Base-by-base conservation (phyloP, 2,113 vertebrate species). In the Hemiprocne comata region DNA sequence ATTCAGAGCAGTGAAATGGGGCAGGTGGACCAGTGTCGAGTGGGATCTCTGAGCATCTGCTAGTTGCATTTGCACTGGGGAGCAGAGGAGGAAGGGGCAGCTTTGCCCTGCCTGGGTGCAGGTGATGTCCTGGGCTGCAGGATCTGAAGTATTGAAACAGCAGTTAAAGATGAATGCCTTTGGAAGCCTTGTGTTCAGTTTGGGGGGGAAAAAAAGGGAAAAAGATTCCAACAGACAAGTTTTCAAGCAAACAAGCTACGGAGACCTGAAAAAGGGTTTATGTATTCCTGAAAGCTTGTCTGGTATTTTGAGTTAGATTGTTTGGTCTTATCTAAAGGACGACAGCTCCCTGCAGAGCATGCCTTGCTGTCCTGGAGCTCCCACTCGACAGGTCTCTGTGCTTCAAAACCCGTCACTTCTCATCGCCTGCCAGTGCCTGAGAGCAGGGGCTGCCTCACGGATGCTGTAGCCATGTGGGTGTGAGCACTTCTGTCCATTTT, bases 1-100 rank as follows among this genome's bases (percentile, higher is more conserved):
- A 0, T 70, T 76, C 40, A 61, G 28, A 51, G 9, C 19, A 36
- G n/a, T 1, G 6, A 20, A 54, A 46, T 0, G 0, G 1, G 1
- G 15, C 26, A 3, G 20, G 29, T 33, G 44, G 25, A 14, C 1
- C 3, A 33, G n/a, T 18, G 12, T 16, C 55, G 24, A 50, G 70
- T 33, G 71, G 50, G 29, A 28, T 51, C 42, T 67, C 21, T 24
- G 51, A 1, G 36, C 26, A 11, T 9, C 36, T 6, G 3, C 14
- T 1, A 5, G 9, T 0, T 4, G 17, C 2, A 3, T 40, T 70
- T 26, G 51, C 4, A 8, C 25, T 7, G 55, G 57, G 62, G 19
- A 71, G 21, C 2, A 3, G 79, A 36, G 82, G n/a, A 70, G 34
- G 28, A 72, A 25, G 21, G 58, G 36, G 10, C 67, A 44, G 17